Percentiles rank a stretch among this genome's conserved stretches.
Evolutionary conservation across 1,140 invertebrate species (phyloP).

Genomic region (Halotydeus destructor): DNA sequence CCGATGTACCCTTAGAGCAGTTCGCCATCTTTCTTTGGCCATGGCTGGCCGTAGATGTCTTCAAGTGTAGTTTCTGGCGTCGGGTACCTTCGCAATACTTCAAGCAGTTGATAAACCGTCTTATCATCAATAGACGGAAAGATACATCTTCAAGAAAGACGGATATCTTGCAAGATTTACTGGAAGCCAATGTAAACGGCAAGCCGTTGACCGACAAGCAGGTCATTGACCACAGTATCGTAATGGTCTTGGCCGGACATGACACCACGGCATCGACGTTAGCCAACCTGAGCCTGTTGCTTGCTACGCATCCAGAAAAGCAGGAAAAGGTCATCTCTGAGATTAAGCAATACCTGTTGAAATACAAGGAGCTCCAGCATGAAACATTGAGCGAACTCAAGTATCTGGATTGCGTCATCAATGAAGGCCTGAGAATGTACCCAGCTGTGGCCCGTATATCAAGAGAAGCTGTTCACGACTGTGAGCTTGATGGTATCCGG

Average conservation of each 20-base stretch:
- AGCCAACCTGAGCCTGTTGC: constrained; percentile 37
- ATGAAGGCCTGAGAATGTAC: constrained; percentile 6
- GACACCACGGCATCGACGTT: constrained; percentile 52
- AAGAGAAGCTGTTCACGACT: constrained; percentile 10
- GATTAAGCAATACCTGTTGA: constrained; percentile 25
- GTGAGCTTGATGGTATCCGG: constrained; percentile 14
- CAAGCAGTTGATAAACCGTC: too few relatives aligned
- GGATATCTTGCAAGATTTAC: too few relatives aligned
- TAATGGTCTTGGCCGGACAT: constrained; percentile 49
- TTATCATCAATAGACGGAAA: too few relatives aligned
- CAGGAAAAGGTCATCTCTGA: constrained; percentile 37
- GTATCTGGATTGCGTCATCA: constrained; percentile 10
- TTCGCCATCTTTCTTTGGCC: not conserved
- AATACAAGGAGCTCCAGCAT: not conserved
- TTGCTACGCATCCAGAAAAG: constrained; percentile 37
- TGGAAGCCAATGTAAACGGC: too few relatives aligned
- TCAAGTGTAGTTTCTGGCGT: too few relatives aligned
- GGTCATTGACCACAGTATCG: constrained; percentile 33
- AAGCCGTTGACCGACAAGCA: constrained; percentile 2
- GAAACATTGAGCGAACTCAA: constrained; percentile 1
- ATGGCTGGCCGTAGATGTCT: not conserved
- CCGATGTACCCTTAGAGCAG: constrained; percentile 3
- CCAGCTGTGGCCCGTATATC: constrained; percentile 11
- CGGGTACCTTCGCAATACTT: too few relatives aligned
- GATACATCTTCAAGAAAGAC: too few relatives aligned